phyloP scores from a whole-genome alignment of 23 tunicate species.

The Styela clava region DNA sequence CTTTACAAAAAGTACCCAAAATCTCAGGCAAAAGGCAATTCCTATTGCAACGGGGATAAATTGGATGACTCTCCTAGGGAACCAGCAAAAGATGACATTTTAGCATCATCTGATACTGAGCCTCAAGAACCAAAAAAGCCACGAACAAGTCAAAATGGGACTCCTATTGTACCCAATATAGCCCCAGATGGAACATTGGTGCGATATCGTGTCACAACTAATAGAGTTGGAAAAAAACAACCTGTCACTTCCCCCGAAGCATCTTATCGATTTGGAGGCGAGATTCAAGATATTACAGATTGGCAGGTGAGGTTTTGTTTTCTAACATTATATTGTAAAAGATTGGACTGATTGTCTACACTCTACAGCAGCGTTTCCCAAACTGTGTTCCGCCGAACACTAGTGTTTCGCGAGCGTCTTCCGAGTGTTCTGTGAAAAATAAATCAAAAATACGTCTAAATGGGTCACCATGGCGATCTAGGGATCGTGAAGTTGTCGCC shows the following conservation, averaged over 20 bases:
- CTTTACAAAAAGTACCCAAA: background rate
- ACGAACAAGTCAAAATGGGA: background rate
- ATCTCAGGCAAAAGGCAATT: background rate
- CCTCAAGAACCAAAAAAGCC: background rate
- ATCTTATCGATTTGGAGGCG: conserved; percentile 78
- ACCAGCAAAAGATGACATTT: background rate
- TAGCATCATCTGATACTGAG: background rate
- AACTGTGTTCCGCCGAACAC: too few relatives aligned
- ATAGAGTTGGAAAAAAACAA: conserved; percentile 88
- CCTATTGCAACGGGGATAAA: background rate
- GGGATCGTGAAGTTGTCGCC: too few relatives aligned
- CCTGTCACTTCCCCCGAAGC: conserved; percentile 77
- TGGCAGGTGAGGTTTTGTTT: conserved; percentile 47
- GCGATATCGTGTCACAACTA: conserved; percentile 59
- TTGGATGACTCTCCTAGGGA: background rate
- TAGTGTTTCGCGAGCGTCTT: too few relatives aligned
- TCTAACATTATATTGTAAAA: background rate
- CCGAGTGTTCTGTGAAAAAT: too few relatives aligned
- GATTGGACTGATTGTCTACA: too few relatives aligned
- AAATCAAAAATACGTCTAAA: too few relatives aligned
- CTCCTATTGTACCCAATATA: background rate
- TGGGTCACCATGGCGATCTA: too few relatives aligned
- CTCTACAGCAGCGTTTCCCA: too few relatives aligned
- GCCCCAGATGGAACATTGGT: conserved; percentile 8
- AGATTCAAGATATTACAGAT: conserved; percentile 57